Base-by-base conservation (phyloP, 2,888 invertebrate species). In the Eupithecia pulchellata region DNA sequence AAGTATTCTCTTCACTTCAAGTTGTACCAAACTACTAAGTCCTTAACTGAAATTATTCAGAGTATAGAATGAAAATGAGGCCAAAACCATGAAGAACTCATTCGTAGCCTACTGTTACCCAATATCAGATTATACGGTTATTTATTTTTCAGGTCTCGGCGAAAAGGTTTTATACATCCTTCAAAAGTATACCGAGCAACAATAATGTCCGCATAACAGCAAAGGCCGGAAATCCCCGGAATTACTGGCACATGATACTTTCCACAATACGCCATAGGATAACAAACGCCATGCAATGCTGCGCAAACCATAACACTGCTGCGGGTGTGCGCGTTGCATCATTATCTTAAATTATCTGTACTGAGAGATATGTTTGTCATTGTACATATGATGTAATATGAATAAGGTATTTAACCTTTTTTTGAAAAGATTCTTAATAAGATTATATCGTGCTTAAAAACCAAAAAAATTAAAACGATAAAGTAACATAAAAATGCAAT, bases 211-310 rank as follows among this genome's bases (percentile, higher is more conserved):
- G 68, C 68, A 65, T 72, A 68, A 72, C 65, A 65, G 68, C 62
- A 65, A 68, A 68, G 52, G 62, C 68, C 71, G 65, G 71, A 72
- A 72, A 72, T 68, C 65, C 62, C 68, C 68, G 65, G 71, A 65
- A 72, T 71, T 65, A 71, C 68, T 62, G 65, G 57, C 65, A 72
- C 62, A 72, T 68, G 65, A 68, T 55, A 65, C 71, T 71, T 72
- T 71, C 55, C 57, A 72, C 68, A 68, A 68, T 65, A 72, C 62
- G 57, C 71, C 62, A 65, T 68, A 68, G 68, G 62, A 72, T 65
- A 72, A 72, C 71, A 72, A 65, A 72, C 64, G 71, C 57, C 65
- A 71, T 68, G 68, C 68, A 71, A 71, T 68, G 65, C 65, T 66
- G 71, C 65, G 65, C 57, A 72, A 71, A 68, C 47, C 65, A 72